phyloP scores from a whole-genome alignment of 2,113 vertebrate genomes.

The Scytalopus superciliaris region DNA sequence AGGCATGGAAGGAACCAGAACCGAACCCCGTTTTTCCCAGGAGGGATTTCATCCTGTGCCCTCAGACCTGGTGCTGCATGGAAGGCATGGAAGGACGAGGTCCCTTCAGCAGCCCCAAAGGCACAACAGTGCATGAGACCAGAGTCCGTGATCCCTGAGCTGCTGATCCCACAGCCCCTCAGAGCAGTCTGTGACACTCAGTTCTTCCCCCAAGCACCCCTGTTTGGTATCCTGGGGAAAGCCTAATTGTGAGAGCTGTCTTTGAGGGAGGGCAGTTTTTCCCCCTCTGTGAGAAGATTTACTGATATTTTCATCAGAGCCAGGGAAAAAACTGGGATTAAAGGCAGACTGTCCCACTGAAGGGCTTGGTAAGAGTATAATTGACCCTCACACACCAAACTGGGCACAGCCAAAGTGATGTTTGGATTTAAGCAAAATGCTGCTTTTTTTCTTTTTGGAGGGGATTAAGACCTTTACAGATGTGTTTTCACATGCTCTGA shows the following conservation, averaged over 20 bases:
- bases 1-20: neutral
- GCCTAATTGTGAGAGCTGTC: neutral
- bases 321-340: neutral
- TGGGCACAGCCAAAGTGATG: neutral
- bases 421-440: neutral
- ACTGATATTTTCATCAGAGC: neutral
- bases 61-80: neutral
- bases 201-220: neutral
- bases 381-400: neutral
- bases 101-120: neutral
- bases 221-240: neutral
- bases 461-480: neutral
- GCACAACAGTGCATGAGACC: neutral
- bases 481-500: neutral
- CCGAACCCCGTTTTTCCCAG: neutral
- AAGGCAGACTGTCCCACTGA: neutral
- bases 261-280: neutral
- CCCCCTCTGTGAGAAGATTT: neutral
- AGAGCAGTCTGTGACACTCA: fast-evolving
- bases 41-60: neutral
- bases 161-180: neutral
- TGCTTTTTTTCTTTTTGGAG: neutral
- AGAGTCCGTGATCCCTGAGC: neutral
- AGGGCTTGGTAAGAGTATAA: neutral
- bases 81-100: neutral